These are phyloP conservation scores for Syritta pipiens DNA, from an alignment of 2,888 invertebrate genomes.

Conservation along the genomic window DNA sequence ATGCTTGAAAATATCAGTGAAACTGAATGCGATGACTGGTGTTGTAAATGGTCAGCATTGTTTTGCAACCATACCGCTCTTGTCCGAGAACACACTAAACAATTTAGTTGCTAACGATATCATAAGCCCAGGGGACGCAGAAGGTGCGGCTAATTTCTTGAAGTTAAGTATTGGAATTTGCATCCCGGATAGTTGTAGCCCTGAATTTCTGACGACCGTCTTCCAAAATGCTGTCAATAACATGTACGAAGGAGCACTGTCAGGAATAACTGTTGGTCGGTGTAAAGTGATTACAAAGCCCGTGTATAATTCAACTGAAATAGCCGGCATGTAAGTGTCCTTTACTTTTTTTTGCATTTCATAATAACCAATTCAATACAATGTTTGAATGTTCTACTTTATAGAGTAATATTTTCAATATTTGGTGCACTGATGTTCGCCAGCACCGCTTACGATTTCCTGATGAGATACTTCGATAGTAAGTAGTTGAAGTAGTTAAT, in stretches of 20 bases:
- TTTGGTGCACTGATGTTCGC: slow-evolving; percentile 13
- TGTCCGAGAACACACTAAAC: too few species aligned
- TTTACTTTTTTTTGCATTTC: background rate
- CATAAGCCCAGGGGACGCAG: too few species aligned
- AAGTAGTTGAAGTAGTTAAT: slow-evolving; percentile 13
- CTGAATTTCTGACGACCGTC: slow-evolving; percentile 22
- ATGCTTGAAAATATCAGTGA: slow-evolving; percentile 69
- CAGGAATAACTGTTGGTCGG: background rate
- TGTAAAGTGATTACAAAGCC: slow-evolving; percentile 27
- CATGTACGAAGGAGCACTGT: slow-evolving; percentile 25
- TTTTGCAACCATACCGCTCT: slow-evolving; percentile 56
- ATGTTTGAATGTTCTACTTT: background rate
- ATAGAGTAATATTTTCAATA: slow-evolving; percentile 31
- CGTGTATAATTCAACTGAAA: background rate
- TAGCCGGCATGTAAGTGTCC: slow-evolving; percentile 42
- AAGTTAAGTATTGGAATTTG: slow-evolving; percentile 55
- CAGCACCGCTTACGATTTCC: slow-evolving; percentile 37
- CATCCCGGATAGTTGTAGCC: slow-evolving; percentile 62
- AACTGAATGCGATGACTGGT: slow-evolving; percentile 24
- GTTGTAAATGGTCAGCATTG: slow-evolving; percentile 74
- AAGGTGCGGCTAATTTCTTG: background rate
- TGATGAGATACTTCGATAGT: slow-evolving; percentile 16
- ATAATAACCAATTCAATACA: background rate
- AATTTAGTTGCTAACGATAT: too few species aligned
- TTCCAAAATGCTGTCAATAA: slow-evolving; percentile 21